Base-by-base conservation (phyloP, 37 sponge, comb jelly and placozoan species). In the Geodia barretti region DNA sequence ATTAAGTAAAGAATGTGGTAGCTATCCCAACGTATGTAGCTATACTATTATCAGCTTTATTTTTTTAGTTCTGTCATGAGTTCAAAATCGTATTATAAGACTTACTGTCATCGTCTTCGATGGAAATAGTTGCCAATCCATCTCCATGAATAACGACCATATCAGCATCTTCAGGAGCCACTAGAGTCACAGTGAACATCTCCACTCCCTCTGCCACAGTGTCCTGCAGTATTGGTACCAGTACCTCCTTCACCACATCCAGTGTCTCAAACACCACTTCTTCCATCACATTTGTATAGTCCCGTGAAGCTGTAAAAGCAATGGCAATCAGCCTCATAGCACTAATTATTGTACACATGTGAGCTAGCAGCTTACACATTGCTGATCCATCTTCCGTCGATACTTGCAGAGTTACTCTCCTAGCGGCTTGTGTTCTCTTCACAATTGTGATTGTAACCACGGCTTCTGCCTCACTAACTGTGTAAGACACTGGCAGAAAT, bases 61-160 rank as follows among this genome's bases (percentile, higher is more conserved):
- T n/a, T n/a, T n/a, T n/a, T n/a, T n/a, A n/a, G n/a, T n/a, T n/a
- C n/a, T n/a, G n/a, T n/a, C n/a, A n/a, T n/a, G n/a, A n/a, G n/a
- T n/a, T n/a, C n/a, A n/a, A n/a, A n/a, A n/a, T n/a, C n/a, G n/a
- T n/a, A n/a, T n/a, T n/a, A n/a, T n/a, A n/a, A n/a, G 14, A 1
- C 81, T 72, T 72, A 79, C 73, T 38, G 41, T 87, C 87, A 60
- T 87, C 40, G 66, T 87, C 87, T 0, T n/a, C 58, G 37, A 87
- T 80, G 19, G 39, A 68, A 1, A 80, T 68, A 5, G 42, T 66
- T 23, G 87, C 87, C 0, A 0, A 17, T 31, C 11, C 60, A 0
- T 60, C 76, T 35, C 29, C 36, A 3, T 30, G 32, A 4, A 70
- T 47, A 17, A n/a, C 60, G 9, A 38, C 4, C n/a, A 30, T 62